These are phyloP conservation scores for Drosophila phalerata DNA, from an alignment of 2,888 invertebrate genomes.

Conservation along the genomic window DNA sequence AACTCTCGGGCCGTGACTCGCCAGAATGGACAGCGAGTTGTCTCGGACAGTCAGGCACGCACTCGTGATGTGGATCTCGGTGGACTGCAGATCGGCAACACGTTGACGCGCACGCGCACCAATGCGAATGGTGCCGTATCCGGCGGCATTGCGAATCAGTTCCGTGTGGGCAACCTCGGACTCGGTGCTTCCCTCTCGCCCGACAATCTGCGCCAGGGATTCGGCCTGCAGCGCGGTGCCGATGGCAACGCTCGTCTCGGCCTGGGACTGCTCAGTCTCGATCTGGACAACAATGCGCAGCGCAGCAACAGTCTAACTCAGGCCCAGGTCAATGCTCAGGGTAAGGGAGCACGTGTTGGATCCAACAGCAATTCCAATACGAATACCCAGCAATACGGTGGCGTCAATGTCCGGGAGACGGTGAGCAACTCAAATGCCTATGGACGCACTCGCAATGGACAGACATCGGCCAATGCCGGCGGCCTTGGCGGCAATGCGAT, in stretches of 20 bases:
- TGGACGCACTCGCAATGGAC: slow-evolving; percentile 73
- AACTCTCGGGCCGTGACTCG: slow-evolving; percentile 79
- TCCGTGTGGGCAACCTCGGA: slow-evolving; percentile 81
- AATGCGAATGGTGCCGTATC: slow-evolving; percentile 77
- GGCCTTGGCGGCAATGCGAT: slow-evolving; percentile 66
- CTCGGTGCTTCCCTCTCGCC: slow-evolving; percentile 82
- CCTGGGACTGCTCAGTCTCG: slow-evolving; percentile 80
- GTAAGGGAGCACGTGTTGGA: slow-evolving; percentile 68
- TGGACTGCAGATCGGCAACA: slow-evolving; percentile 81
- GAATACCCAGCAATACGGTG: slow-evolving; percentile 71
- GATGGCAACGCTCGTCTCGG: slow-evolving; percentile 78
- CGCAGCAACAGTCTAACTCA: slow-evolving; percentile 51
- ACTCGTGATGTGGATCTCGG: slow-evolving; percentile 79
- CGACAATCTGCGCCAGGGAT: slow-evolving; percentile 75
- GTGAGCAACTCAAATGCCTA: slow-evolving; percentile 76
- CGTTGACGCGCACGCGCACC: slow-evolving; percentile 75
- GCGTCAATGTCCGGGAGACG: slow-evolving; percentile 73
- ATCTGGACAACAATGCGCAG: slow-evolving; percentile 70
- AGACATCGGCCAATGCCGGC: slow-evolving; percentile 75
- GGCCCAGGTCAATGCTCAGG: slow-evolving; percentile 79
- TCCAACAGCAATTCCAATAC: slow-evolving; percentile 73
- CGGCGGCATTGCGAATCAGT: slow-evolving; percentile 72
- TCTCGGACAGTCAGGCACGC: slow-evolving; percentile 75
- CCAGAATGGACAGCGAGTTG: slow-evolving; percentile 74
- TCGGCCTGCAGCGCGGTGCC: slow-evolving; percentile 78